phyloP scores from a whole-genome alignment of 37 sponge, comb jelly and placozoan species.

The Bolinopsis microptera region DNA sequence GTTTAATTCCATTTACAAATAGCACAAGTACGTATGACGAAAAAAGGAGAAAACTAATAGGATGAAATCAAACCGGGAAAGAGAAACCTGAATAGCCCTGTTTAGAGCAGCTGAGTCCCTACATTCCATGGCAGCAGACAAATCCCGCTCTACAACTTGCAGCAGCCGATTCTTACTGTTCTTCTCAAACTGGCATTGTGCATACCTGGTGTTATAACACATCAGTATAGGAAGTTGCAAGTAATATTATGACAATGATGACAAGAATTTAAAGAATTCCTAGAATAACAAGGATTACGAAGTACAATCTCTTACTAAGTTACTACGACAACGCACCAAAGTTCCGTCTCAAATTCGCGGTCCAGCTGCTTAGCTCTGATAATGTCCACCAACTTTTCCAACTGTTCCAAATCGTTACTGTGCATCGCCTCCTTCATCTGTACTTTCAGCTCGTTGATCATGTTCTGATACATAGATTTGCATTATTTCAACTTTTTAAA shows the following conservation, averaged over 20 bases:
- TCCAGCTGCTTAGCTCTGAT: constrained; percentile 61
- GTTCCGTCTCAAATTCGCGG: neutral
- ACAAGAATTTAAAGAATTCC: no score
- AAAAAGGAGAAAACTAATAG: no score
- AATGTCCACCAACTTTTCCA: constrained; percentile 44
- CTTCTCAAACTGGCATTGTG: constrained; percentile 12
- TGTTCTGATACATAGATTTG: neutral
- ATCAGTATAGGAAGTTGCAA: no score
- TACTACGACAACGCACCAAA: neutral
- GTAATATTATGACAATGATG: no score
- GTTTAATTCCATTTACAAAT: no score
- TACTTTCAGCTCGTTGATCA: neutral
- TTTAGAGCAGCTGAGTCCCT: neutral
- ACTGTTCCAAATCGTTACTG: neutral
- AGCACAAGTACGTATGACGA: no score
- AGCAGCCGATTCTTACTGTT: no score
- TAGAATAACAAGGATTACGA: no score
- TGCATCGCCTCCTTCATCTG: neutral
- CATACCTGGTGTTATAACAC: neutral
- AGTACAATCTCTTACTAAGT: no score
- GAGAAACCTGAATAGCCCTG: neutral
- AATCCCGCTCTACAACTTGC: neutral
- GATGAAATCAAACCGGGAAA: no score
- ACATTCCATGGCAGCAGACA: neutral
- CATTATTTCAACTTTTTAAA: neutral